A percentile compares a stretch with the other conserved stretches of the same genome.
Conservation (phyloP, 2,888 invertebrate genomes). For the Apoderus coryli region DNA sequence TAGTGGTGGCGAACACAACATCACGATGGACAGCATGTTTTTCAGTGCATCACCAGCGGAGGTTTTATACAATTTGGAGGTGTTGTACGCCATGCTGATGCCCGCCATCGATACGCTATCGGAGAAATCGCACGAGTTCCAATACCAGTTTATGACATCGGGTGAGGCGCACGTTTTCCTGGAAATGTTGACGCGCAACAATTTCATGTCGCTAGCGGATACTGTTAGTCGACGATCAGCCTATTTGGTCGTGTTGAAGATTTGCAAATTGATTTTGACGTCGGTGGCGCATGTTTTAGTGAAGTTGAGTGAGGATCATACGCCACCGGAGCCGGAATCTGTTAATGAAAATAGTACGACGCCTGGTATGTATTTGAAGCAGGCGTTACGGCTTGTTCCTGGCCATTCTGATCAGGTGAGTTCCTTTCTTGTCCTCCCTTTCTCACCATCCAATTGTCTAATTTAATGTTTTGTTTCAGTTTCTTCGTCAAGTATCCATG, state of each 20-base stretch:
- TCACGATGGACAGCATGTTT: slow-evolving; percentile 47
- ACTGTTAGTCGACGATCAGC: slow-evolving; percentile 54
- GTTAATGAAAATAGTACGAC: slow-evolving; percentile 28
- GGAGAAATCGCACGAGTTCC: slow-evolving; percentile 56
- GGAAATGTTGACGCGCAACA: slow-evolving; percentile 72
- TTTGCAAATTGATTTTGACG: slow-evolving; percentile 78
- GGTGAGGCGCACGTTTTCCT: slow-evolving; percentile 54
- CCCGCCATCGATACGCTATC: slow-evolving; percentile 70
- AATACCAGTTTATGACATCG: slow-evolving; percentile 51
- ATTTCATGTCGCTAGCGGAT: slow-evolving; percentile 68
- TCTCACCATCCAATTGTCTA: not conserved
- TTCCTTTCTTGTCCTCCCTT: slow-evolving; percentile 3
- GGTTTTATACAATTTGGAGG: slow-evolving; percentile 52
- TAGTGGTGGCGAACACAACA: slow-evolving; percentile 27
- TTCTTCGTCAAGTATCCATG: slow-evolving; percentile 63
- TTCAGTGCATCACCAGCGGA: slow-evolving; percentile 57
- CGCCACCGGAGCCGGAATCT: slow-evolving; percentile 28
- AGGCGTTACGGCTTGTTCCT: slow-evolving; percentile 72
- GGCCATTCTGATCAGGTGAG: slow-evolving; percentile 71
- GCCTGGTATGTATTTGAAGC: slow-evolving; percentile 47
- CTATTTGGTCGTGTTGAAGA: slow-evolving; percentile 73
- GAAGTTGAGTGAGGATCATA: slow-evolving; percentile 31
- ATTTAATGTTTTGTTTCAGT: slow-evolving; percentile 18
- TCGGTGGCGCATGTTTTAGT: slow-evolving; percentile 72
- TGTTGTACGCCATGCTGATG: slow-evolving; percentile 77